Evolutionary conservation across 2,888 invertebrate species (phyloP).

Genomic region (Chrysina gloriosa): DNA sequence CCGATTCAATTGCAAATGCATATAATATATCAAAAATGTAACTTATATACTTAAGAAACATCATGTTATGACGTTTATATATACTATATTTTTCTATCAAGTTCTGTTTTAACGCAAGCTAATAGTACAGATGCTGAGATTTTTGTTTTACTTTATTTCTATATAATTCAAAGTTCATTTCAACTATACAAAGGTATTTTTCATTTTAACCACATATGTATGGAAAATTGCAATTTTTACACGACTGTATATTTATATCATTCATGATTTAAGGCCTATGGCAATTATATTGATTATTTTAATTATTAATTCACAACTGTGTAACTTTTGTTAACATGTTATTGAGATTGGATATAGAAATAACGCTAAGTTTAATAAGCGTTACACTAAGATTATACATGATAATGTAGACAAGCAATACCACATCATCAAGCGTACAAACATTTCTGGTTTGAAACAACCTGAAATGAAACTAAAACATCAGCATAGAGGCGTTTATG

Average conservation of each 20-base stretch:
- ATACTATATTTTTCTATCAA: slow-evolving; percentile 33
- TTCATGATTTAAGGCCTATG: no score
- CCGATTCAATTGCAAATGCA: slow-evolving; percentile 5
- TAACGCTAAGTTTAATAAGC: no score
- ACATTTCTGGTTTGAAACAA: no score
- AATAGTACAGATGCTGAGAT: slow-evolving; percentile 10
- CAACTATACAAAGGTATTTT: not conserved
- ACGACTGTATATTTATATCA: slow-evolving; percentile 1
- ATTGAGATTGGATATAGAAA: no score
- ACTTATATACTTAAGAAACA: slow-evolving; percentile 2
- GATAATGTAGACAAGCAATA: no score
- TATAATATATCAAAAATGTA: slow-evolving; percentile 13
- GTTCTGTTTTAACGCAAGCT: slow-evolving; percentile 18
- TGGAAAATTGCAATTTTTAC: slow-evolving; percentile 22
- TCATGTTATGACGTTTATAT: slow-evolving; percentile 8
- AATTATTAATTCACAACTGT: no score
- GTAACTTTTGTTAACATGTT: no score
- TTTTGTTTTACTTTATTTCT: slow-evolving; percentile 4
- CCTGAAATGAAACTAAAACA: no score
- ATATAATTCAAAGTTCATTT: not conserved
- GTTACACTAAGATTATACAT: no score
- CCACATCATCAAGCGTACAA: no score
- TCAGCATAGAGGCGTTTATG: no score
- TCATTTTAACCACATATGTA: not conserved
- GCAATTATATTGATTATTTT: no score